Percentiles rank a stretch among this genome's conserved stretches.
Conservation (phyloP, 1,140 invertebrate species). For the Dendroctonus ponderosae region DNA sequence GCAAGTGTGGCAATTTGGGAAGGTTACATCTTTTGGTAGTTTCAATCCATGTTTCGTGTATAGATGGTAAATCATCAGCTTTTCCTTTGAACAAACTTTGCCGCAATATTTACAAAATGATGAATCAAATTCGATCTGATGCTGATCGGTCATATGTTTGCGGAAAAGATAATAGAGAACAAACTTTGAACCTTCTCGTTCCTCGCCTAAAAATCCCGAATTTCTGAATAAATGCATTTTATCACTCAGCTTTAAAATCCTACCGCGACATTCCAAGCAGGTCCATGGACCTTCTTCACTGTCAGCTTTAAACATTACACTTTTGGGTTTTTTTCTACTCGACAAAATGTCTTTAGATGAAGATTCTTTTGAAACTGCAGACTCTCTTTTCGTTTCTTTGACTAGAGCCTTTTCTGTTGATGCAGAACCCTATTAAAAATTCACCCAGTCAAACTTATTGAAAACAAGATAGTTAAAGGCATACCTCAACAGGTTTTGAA, state of each 20-base stretch:
- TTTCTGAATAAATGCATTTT: neutral
- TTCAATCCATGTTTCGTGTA: conserved; percentile 76
- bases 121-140: conserved; percentile 75
- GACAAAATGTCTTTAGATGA: neutral
- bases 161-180: conserved; percentile 74
- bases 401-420: too few species aligned
- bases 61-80: conserved; percentile 75
- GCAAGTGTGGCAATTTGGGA: conserved; percentile 77
- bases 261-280: conserved; percentile 60
- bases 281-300: conserved; percentile 61
- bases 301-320: conserved; percentile 36
- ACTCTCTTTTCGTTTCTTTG: conserved; percentile 9
- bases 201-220: conserved; percentile 42
- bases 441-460: too few species aligned
- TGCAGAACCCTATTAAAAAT: too few species aligned
- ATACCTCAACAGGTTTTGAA: conserved; percentile 12
- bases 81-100: conserved; percentile 70
- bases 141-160: conserved; percentile 76
- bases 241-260: neutral
- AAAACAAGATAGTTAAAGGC: neutral
- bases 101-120: conserved; percentile 83
- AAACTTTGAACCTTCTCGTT: conserved; percentile 66
- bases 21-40: conserved; percentile 65
- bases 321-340: conserved; percentile 5
- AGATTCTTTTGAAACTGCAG: neutral